Evolutionary conservation across 2,113 vertebrate genomes (phyloP), one percentile per base, ranked within the genome.

Genomic region (Perccottus glenii): DNA sequence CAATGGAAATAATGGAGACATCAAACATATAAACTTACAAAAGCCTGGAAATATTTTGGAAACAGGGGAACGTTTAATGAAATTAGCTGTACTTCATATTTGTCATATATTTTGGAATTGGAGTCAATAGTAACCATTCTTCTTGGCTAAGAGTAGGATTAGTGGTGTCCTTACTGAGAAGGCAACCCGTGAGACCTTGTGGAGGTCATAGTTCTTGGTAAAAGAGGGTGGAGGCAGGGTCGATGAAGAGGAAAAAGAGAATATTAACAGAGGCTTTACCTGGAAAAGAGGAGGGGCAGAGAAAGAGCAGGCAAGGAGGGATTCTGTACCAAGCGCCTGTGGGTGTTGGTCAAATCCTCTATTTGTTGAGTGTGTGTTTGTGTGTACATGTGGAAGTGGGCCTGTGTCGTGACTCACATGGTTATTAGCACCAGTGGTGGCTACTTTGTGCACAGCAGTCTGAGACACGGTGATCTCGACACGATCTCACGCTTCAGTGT

Each of bases 371-470:
- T 42, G 55, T 67, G 57, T 72, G 62, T 33, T 7, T 56, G 60
- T 73, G 55, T 66, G 48, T 52, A 6, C 38, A 15, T 32, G 12
- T 71, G 8, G 11, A 63, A 14, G 68, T 44, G 61, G 61, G 68
- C 48, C 61, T 62, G 14, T 76, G 69, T 83, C 66, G 60, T 85
- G 85, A 85, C 87, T 87, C 79, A 78, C 46, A 64, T 48, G 75
- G 65, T 53, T 70, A 79, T 78, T 78, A 72, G 63, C 75, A 67
- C 51, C 7, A 60, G 58, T 8, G 11, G 46, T 16, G 5, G 38
- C 40, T 70, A 60, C 53, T 73, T 77, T 35, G 27, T 82, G 72
- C 65, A 53, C 66, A 60, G 62, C 56, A 58, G 72, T 60, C 5
- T 64, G 56, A 47, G 48, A 72, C 64, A 67, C 33, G 2, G 6